Base-by-base conservation (phyloP, 1,140 invertebrate species). In the Streblospio benedicti region DNA sequence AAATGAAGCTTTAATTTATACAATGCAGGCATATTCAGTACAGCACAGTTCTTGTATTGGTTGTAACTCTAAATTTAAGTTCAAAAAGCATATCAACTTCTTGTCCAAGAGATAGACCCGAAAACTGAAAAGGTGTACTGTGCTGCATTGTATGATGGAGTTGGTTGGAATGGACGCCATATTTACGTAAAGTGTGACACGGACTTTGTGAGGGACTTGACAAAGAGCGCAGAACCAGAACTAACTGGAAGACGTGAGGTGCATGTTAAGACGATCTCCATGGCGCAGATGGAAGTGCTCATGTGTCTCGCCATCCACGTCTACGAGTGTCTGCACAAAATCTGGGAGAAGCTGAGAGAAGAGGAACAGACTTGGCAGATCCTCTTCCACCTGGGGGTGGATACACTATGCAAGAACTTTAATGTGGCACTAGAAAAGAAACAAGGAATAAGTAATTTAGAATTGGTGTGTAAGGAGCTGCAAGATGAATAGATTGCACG, bases 251-350 rank as follows among this genome's bases (percentile, higher is more conserved):
- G n/a, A 64, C 83, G 90, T 57, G 92, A 95, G 75, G 82, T 91
- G 53, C 91, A 95, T 78, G 92, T 91, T 0, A 95, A 94, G 79
- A 94, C 91, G 6, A 75, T 94, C 62, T 91, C 94, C 81, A 91
- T 94, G 68, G 92, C 91, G 67, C 92, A 96, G 79, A 91, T 94
- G 77, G 91, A 96, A 80, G 91, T 94, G 44, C 80, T 96, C 54
- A 93, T 90, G 0, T 94, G 91, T 75, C 82, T 94, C 47, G 91
- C 91, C 14, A 87, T 94, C 75, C 91, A 90, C 75, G 85, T 94
- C 54, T 90, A 91, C 70, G 90, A 93, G 72, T 80, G 90, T 47
- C 80, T 96, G 16, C 87, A 92, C 74, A 83, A 86, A 62, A 86
- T 94, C 57, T 87, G 90, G 68, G 83, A 91, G 60, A 85, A 89